These are phyloP conservation scores for Himalopsyche tibetana DNA, from an alignment of 2,888 invertebrate genomes.

Conservation along the genomic window DNA sequence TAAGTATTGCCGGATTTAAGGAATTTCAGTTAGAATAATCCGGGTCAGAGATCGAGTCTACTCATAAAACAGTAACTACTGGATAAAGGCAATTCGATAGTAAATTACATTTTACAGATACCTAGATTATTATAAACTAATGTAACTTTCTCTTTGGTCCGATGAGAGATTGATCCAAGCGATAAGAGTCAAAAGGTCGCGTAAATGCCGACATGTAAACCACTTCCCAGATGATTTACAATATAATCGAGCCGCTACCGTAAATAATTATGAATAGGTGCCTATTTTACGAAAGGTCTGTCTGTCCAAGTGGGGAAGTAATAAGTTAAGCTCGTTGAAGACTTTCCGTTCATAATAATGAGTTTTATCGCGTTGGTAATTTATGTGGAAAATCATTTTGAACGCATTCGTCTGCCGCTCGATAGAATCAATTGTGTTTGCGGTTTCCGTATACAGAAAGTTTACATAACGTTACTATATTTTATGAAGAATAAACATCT, in stretches of 20 bases:
- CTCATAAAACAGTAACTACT: not conserved
- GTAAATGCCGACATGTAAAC: conserved; percentile 31
- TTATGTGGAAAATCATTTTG: conserved; percentile 6
- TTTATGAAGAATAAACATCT: too few species aligned
- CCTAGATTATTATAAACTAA: conserved; percentile 26
- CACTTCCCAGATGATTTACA: conserved; percentile 34
- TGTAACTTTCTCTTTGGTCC: conserved; percentile 28
- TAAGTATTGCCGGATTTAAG: not conserved
- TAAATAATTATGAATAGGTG: conserved; percentile 34
- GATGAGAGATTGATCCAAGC: conserved; percentile 18
- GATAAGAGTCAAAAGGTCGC: conserved; percentile 22
- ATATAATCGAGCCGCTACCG: conserved; percentile 20
- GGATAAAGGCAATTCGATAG: not conserved
- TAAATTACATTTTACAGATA: conserved; percentile 28
- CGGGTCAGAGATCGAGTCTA: not conserved
- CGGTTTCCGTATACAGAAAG: too few species aligned
- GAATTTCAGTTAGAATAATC: not conserved
- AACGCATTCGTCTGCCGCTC: too few species aligned
- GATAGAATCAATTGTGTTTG: too few species aligned
- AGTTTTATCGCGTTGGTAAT: conserved; percentile 2
- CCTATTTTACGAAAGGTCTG: not conserved
- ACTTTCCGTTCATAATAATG: not conserved
- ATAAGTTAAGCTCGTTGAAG: conserved; percentile 13
- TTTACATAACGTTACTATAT: too few species aligned
- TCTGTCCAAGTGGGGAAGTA: conserved; percentile 7